Percentiles rank a stretch among this genome's conserved stretches.
These are phyloP conservation scores for Parnassius orleans DNA, from an alignment of 2,888 invertebrate species.

Conservation along the genomic window DNA sequence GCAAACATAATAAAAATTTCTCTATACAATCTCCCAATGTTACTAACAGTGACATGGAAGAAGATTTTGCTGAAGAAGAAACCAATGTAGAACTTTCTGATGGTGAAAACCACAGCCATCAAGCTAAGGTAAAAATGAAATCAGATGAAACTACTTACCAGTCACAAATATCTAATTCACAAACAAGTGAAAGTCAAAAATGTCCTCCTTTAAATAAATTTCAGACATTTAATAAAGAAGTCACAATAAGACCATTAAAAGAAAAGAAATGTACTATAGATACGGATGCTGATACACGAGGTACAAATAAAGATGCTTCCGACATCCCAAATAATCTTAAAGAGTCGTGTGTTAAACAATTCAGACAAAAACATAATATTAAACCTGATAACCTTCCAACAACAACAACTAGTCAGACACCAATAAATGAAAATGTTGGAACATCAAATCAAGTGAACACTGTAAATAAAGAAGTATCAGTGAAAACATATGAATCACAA, in stretches of 20 bases:
- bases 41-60: conserved; percentile 48
- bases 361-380: conserved; percentile 38
- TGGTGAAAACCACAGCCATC: conserved; percentile 44
- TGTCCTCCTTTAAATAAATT: conserved; percentile 44
- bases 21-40: conserved; percentile 54
- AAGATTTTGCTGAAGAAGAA: conserved; percentile 38
- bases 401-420: conserved; percentile 23
- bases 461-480: conserved; percentile 64
- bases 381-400: conserved; percentile 30
- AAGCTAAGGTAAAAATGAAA: conserved; percentile 9
- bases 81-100: conserved; percentile 41
- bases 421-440: conserved; percentile 43
- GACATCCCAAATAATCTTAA: conserved; percentile 31
- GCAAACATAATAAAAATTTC: conserved; percentile 37
- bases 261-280: conserved; percentile 36
- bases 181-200: conserved; percentile 31
- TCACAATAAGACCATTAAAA: conserved; percentile 44
- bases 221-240: conserved; percentile 53
- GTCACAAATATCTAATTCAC: background rate
- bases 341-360: conserved; percentile 45
- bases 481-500: conserved; percentile 68
- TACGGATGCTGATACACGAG: conserved; percentile 24
- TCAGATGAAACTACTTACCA: conserved; percentile 5
- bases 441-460: conserved; percentile 56
- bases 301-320: conserved; percentile 29